Percentiles rank a stretch among this genome's conserved stretches.
Conservation (phyloP, 2,888 invertebrate species). For the Acrobasis consociella region DNA sequence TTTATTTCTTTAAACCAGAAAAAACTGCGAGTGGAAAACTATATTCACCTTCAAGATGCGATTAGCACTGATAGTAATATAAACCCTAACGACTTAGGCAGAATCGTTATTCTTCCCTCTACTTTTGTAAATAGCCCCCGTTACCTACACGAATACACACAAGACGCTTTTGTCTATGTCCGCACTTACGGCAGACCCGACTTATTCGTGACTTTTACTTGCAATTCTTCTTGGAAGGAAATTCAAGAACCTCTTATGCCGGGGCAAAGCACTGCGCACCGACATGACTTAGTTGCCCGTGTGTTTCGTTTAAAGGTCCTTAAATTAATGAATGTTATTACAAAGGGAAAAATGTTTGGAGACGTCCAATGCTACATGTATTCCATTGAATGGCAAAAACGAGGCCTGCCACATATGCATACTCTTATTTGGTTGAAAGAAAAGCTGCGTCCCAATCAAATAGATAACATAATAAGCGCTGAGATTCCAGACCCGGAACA, state of each 20-base stretch:
- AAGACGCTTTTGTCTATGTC: slow-evolving; percentile 32
- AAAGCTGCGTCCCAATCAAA: slow-evolving; percentile 27
- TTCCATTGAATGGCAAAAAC: slow-evolving; percentile 20
- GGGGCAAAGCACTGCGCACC: slow-evolving; percentile 9
- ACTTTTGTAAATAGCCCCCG: not conserved
- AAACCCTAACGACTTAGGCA: not conserved
- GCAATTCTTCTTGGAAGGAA: slow-evolving; percentile 31
- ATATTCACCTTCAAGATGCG: not conserved
- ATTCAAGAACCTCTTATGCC: slow-evolving; percentile 22
- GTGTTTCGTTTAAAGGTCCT: slow-evolving; percentile 17
- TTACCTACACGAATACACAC: not conserved
- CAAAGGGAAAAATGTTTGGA: slow-evolving; percentile 16
- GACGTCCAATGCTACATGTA: slow-evolving; percentile 15
- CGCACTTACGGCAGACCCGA: slow-evolving; percentile 41
- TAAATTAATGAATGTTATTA: slow-evolving; percentile 8
- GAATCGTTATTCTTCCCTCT: not conserved
- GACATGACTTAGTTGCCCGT: slow-evolving; percentile 19
- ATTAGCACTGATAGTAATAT: not conserved
- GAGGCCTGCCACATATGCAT: slow-evolving; percentile 17
- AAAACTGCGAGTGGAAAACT: not conserved
- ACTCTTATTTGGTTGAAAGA: slow-evolving; percentile 25
- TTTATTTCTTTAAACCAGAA: not conserved
- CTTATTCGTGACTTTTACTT: slow-evolving; percentile 24
- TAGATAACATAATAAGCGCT: slow-evolving; percentile 29
- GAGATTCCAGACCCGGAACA: slow-evolving; percentile 28